These are phyloP conservation scores for Nannoperca obscura DNA, from an alignment of 2,797 vertebrate genomes.

Conservation along the genomic window DNA sequence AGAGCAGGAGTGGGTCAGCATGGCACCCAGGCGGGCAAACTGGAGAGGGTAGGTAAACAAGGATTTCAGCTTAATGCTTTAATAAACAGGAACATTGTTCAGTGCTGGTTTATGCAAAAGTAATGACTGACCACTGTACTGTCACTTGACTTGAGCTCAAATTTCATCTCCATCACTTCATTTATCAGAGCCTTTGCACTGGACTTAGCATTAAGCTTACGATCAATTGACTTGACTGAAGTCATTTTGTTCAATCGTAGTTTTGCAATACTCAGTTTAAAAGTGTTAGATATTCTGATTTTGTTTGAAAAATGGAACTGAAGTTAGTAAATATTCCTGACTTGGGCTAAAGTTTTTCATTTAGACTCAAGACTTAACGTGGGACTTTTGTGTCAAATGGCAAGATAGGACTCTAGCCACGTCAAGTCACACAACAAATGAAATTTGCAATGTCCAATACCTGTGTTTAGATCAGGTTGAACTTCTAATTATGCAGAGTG, in stretches of 20 bases:
- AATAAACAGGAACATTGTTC: background rate
- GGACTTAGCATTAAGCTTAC: background rate
- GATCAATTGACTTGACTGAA: background rate
- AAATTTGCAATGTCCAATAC: background rate
- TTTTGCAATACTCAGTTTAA: too few species aligned
- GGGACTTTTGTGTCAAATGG: background rate
- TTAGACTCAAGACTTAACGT: background rate
- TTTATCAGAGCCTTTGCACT: background rate
- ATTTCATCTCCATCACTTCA: background rate
- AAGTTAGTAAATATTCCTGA: background rate
- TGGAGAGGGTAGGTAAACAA: slow-evolving; percentile 58
- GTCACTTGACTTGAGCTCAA: background rate
- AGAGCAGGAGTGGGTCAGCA: slow-evolving; percentile 96
- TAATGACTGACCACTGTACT: background rate
- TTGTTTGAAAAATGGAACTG: background rate
- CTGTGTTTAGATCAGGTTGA: background rate
- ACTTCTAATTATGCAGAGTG: background rate
- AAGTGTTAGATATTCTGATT: too few species aligned
- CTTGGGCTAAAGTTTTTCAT: background rate
- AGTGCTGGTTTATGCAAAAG: background rate
- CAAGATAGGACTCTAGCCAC: background rate
- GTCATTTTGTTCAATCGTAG: slow-evolving; percentile 1
- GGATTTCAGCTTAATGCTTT: too few species aligned
- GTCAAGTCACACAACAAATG: background rate
- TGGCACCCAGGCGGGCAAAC: slow-evolving; percentile 92